A percentile compares a stretch with the other conserved stretches of the same genome.
Conservation (phyloP, 2,888 invertebrate species). For the Leptinotarsa haldemani region DNA sequence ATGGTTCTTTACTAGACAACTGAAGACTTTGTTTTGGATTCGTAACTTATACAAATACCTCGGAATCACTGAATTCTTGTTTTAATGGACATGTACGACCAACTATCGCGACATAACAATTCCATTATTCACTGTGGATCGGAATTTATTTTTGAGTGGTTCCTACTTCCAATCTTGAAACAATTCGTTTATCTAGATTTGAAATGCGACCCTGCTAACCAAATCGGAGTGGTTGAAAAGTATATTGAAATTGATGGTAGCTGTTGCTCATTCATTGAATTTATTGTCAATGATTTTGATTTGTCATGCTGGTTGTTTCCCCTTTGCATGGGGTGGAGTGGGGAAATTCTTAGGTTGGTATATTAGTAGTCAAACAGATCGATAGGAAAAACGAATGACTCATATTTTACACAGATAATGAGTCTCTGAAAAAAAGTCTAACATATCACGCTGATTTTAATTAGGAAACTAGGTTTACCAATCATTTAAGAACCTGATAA, state of each 20-base stretch:
- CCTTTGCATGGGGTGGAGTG: not conserved
- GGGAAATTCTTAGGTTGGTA: not conserved
- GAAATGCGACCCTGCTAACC: not conserved
- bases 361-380: not conserved
- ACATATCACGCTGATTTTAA: too few relatives aligned
- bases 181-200: constrained; percentile 18
- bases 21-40: not conserved
- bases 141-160: constrained; percentile 3
- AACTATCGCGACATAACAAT: constrained; percentile 14
- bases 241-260: constrained; percentile 18
- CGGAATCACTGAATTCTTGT: not conserved
- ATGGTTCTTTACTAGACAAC: too few relatives aligned
- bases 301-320: constrained; percentile 6
- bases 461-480: not conserved
- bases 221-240: constrained; percentile 13
- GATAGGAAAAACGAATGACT: too few relatives aligned
- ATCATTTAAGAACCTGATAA: too few relatives aligned
- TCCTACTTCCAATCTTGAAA: not conserved
- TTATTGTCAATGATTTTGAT: not conserved
- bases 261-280: constrained; percentile 1
- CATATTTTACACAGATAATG: too few relatives aligned
- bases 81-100: constrained; percentile 8
- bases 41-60: not conserved
- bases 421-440: too few relatives aligned
- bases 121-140: not conserved